Evolutionary conservation across 2,888 invertebrate genomes (phyloP), one percentile per base, ranked within the genome.

Genomic region (Marasmarcha lunaedactyla): DNA sequence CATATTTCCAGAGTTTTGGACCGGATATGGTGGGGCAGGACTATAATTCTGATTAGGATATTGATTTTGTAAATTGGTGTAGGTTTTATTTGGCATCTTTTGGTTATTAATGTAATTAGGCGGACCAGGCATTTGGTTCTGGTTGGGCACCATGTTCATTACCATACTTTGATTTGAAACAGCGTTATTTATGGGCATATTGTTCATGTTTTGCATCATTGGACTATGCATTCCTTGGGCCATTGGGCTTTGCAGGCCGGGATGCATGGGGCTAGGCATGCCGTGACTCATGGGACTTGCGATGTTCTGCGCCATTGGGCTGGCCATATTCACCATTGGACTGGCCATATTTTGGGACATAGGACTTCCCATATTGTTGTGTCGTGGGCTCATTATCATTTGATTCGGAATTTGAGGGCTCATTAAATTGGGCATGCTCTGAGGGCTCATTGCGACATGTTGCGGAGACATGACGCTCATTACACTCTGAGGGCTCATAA

Each of bases 391-490:
- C 83, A 83, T 81, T 58, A 74, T 70, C 44, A 81, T 74, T 52
- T 79, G 81, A 47, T 69, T 79, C 1, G 79, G 56, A 70, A 78
- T 77, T 53, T 77, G 81, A 10, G 81, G 81, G 45, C 81, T 81
- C 76, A 79, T 69, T 7, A 79, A 47, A 35, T 74, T 77, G 45
- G 73, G 79, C 67, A 78, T 77, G 41, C 76, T 81, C 51, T 79
- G 78, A 1, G 83, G 81, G 42, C 81, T 83, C 81, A 83, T 78
- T 1, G 71, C 76, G 33, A 77, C 79, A 41, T 83, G 76, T 48
- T 73, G 79, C 2, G 79, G 78, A 30, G 78, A 79, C 78, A 79
- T 79, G n/a, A 79, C 79, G 39, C 79, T 81, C 79, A 79, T 78
- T 1, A 71, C 74, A 41, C 74, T 81, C 45, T 79, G 81, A 1